Conservation (phyloP, 2,888 invertebrate genomes). For the Petrophora chlorosata region DNA sequence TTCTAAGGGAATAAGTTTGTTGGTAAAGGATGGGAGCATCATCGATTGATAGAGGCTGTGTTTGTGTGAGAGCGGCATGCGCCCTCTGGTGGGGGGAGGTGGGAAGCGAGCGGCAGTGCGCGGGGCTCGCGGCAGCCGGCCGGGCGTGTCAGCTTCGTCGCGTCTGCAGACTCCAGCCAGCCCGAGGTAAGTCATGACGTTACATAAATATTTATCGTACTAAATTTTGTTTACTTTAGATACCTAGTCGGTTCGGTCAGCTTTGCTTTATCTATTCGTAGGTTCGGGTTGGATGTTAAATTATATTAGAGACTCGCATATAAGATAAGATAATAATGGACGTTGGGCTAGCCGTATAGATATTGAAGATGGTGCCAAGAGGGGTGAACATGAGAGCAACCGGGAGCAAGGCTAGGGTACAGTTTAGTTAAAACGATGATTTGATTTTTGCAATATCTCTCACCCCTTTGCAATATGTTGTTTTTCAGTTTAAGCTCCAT, state of each 20-base stretch:
- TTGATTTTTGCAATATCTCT: too few species aligned
- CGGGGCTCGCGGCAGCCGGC: conserved; percentile 47
- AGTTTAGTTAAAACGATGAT: too few species aligned
- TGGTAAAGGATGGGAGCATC: conserved; percentile 55
- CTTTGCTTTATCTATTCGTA: conserved; percentile 3
- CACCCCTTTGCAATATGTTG: too few species aligned
- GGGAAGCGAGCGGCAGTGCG: conserved; percentile 57
- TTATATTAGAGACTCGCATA: neutral
- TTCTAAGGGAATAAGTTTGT: conserved; percentile 39
- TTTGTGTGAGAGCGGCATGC: conserved; percentile 45
- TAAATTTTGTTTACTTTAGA: conserved; percentile 15
- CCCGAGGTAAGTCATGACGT: conserved; percentile 28
- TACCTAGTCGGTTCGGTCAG: neutral
- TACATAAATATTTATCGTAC: conserved; percentile 31
- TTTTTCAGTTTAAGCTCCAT: too few species aligned
- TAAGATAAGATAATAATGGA: conserved; percentile 18
- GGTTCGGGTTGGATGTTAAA: neutral
- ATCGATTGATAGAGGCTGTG: conserved; percentile 67
- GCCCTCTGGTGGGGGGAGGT: conserved; percentile 53
- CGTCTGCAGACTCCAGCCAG: conserved; percentile 6
- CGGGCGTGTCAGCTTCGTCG: conserved; percentile 47
- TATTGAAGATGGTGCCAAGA: conserved; percentile 8
- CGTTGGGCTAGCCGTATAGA: conserved; percentile 12
- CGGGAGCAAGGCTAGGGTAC: neutral
- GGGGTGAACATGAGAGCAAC: conserved; percentile 6